Evolutionary conservation across 1,140 invertebrate species (phyloP), one percentile per base, ranked within the genome.

Genomic region (Drosophila sp.): DNA sequence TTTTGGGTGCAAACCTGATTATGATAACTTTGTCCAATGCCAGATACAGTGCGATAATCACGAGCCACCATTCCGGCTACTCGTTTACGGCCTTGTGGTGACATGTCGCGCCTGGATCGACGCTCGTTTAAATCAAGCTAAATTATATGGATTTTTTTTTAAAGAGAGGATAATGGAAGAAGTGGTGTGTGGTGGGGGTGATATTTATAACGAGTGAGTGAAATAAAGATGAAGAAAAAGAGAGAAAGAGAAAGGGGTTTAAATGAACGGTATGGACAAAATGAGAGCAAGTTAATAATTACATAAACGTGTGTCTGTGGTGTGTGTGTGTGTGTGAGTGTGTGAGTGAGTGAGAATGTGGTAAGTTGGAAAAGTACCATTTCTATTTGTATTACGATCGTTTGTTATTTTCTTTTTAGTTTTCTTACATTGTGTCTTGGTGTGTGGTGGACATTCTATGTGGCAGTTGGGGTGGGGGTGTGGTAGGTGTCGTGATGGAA

Each of bases 71-170:
- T 95, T 67, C 95, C 94, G 61, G 95, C 94, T 23, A 95, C 93
- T 72, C 95, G 93, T 90, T 96, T 95, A 68, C 96, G 93, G 76
- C 95, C 95, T 76, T 96, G 94, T 8, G 96, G 95, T 62, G 96
- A 96, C 94, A 96, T 96, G 84, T 97, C 96, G 77, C 96, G 94
- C 77, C 96, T 93, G 70, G 93, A 94, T 66, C 93, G 93, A 75
- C 94, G 91, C 60, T 93, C 91, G 80, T 91, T 80, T 72, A 91
- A 80, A 79, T 92, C 91, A 70, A 91, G 75, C 91, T 92, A 78
- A 74, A 82, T 76, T 50, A 69, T 40, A 55, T 17, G 17, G 57
- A 35, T 30, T 58, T 66, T 58, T 41, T 38, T 56, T 54, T 55
- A 17, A 60, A 41, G 41, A 38, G 23, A 41, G 60, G 66, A 33